Conservation (phyloP, 2,797 vertebrate species). For the Falco peregrinus region DNA sequence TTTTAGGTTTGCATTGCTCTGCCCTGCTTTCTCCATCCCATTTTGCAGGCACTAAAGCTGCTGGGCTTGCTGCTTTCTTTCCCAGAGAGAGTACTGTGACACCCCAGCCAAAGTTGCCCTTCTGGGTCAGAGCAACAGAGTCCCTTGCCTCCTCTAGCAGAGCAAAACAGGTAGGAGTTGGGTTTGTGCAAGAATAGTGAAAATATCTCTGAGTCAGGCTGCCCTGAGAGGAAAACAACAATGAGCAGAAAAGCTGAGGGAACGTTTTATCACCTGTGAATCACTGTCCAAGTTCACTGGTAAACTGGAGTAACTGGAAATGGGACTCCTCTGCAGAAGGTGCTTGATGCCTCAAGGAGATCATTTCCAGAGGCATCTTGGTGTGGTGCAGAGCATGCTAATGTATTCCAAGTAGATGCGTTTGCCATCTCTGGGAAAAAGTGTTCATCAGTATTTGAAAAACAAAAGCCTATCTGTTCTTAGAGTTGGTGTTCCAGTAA, state of each 20-base stretch:
- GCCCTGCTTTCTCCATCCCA: background rate
- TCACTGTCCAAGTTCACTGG: background rate
- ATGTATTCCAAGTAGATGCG: background rate
- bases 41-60: background rate
- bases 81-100: background rate
- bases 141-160: background rate
- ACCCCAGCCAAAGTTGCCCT: background rate
- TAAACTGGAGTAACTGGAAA: conserved; percentile 22
- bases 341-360: background rate
- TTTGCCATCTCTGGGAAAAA: background rate
- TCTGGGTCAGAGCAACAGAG: background rate
- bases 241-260: background rate
- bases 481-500: background rate
- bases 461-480: background rate
- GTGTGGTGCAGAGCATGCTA: background rate
- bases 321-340: background rate
- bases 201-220: background rate
- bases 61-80: background rate
- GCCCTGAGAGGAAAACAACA: background rate
- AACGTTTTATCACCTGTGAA: background rate
- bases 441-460: background rate
- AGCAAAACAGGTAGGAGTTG: background rate
- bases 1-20: background rate
- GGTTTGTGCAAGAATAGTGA: background rate
- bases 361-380: background rate